phyloP scores from a whole-genome alignment of 1,140 invertebrate genomes.

The Lineus longissimus region DNA sequence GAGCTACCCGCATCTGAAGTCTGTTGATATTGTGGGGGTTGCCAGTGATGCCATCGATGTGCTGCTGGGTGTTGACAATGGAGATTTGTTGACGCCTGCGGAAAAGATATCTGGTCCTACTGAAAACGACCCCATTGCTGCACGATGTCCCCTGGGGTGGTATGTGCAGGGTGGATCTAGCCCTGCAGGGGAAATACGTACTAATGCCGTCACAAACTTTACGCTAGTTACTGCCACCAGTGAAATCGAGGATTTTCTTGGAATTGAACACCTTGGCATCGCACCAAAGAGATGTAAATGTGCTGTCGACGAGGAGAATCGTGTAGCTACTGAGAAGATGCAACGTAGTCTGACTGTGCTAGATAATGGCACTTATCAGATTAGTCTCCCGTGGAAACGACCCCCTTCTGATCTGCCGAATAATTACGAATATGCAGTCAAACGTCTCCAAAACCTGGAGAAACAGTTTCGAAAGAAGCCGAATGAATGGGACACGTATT shows the following conservation, averaged over 20 bases:
- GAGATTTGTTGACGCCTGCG: background rate
- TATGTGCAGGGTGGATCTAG: conserved; percentile 8
- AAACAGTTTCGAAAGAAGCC: background rate
- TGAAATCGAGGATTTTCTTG: conserved; percentile 7
- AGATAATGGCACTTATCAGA: background rate
- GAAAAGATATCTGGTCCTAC: background rate
- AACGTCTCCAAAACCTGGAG: conserved; percentile 2
- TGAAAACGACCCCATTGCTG: background rate
- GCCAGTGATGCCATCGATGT: background rate
- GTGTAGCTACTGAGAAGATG: background rate
- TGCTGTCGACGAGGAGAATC: background rate
- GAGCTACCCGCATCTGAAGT: background rate
- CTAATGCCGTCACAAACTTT: background rate
- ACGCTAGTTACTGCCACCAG: background rate
- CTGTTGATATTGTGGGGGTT: background rate
- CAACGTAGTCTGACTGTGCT: background rate
- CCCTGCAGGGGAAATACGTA: background rate
- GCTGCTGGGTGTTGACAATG: conserved; percentile 4
- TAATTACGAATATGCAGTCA: conserved; percentile 5
- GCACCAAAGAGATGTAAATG: background rate
- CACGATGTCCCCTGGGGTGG: conserved; percentile 6
- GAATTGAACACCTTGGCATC: background rate
- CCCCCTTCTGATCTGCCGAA: background rate
- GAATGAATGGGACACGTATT: background rate
- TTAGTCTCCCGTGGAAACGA: background rate